Percentiles rank a stretch among this genome's conserved stretches.
phyloP scores from a whole-genome alignment of 2,888 invertebrate species.

The Amphipoea oculea region DNA sequence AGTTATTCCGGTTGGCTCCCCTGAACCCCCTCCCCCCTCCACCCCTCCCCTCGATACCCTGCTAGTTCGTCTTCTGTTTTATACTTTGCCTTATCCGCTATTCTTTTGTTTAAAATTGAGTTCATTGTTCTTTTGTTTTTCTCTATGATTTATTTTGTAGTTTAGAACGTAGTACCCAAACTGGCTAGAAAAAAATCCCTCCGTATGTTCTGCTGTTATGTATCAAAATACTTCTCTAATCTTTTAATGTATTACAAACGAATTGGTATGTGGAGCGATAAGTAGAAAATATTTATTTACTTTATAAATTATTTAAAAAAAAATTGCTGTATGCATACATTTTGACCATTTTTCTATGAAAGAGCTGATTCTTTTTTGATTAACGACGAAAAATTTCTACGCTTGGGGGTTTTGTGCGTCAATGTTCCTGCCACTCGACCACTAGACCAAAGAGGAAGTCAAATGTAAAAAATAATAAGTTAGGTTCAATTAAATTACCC shows the following conservation, averaged over 20 bases:
- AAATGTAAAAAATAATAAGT: not conserved
- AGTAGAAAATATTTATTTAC: not conserved
- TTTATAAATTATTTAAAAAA: not conserved
- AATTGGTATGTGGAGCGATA: not conserved
- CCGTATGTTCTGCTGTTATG: not conserved
- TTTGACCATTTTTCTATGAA: no score
- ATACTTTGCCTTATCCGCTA: no score
- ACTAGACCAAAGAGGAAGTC: not conserved
- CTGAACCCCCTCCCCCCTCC: no score
- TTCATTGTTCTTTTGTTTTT: not conserved
- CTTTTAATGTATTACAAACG: not conserved
- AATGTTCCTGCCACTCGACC: not conserved
- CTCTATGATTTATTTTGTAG: not conserved
- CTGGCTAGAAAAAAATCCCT: not conserved
- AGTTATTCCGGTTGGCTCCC: no score
- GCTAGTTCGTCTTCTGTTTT: no score
- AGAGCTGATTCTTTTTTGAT: no score
- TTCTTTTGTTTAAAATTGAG: no score
- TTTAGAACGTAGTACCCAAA: not conserved
- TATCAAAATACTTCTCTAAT: not conserved
- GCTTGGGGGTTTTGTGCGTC: not conserved
- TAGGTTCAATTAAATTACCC: not conserved
- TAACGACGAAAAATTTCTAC: no score
- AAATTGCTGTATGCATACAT: no score
- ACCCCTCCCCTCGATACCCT: no score